Base-by-base conservation (phyloP, 2,113 vertebrate species). In the Trinectes maculatus region DNA sequence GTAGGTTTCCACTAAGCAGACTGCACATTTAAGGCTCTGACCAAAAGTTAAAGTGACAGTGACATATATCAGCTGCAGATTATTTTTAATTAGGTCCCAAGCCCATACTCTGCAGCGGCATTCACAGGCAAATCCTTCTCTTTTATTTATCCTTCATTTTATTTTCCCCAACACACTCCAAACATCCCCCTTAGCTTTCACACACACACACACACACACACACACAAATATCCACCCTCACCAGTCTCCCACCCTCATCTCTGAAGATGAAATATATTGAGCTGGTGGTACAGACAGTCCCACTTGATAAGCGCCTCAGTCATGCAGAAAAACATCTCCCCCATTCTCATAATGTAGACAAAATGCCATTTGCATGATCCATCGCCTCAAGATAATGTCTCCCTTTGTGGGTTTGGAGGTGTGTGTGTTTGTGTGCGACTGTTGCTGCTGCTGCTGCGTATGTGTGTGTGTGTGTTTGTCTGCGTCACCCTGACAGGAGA, bases 311-410 rank as follows among this genome's bases (percentile, higher is more conserved):
- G 93, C 69, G 65, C 85, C 93, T 95, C 93, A 94, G 91, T 94
- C 93, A 94, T 90, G 92, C 89, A 93, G 92, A 95, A 95, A 95
- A 92, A 91, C 92, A 91, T 82, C 92, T 95, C 94, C 91, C 86
- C 92, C 89, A 94, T 94, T 94, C 94, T 91, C 93, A 94, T 94
- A 94, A 94, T 92, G 92, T 90, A 93, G 93, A 92, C 86, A 86
- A 76, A 89, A 89, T 90, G 87, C 87, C 90, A 94, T 96, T 95
- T 94, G 93, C 92, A 95, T 95, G 94, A 97, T 94, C 94, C 94
- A 96, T 95, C 92, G 91, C 91, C 81, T 74, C 49, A 58, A 92
- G 93, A 94, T 90, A 90, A 88, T 88, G 85, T 90, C 82, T 86
- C 58, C 71, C 37, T 85, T 80, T 81, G 75, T 79, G 81, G 43